Evolutionary conservation across 2,113 vertebrate genomes (phyloP), one percentile per base, ranked within the genome.

Genomic region (Peromyscus maniculatus): DNA sequence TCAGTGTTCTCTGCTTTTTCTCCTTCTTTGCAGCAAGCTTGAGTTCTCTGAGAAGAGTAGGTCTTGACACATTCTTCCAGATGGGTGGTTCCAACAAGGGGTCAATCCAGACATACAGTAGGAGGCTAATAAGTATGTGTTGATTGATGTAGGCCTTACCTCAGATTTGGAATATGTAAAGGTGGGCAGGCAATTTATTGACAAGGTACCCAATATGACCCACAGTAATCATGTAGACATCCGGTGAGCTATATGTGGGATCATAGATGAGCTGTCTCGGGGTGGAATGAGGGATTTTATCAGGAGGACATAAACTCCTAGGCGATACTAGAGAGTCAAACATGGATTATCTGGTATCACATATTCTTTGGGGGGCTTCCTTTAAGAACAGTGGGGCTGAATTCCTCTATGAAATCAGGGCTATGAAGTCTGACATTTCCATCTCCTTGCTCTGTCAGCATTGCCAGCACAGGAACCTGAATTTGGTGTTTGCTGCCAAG

Each of bases 101-200:
- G 62, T 12, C 3, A n/a, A 55, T 16, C 31, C 31, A 92, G 74
- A 74, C 52, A 75, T 10, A 83, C 1, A 64, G 21, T 39, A 52
- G 16, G 55, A 31, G 24, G 22, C 7, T 93, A 33, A 89, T 77
- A 71, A 33, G 26, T 74, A 91, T 22, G 19, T 94, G 28, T 31
- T 55, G 36, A 2, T 10, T 86, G 89, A n/a, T 26, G 69, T 43
- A 77, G 62, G 78, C 36, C 24, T 57, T 59, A 2, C 24, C 39
- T 94, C 62, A 59, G 75, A 17, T 86, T 82, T 89, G n/a, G 49
- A 39, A 82, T 62, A 95, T 71, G 11, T 79, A 75, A 83, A 36
- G 52, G 6, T 21, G 4, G 28, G 7, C 22, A 57, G 52, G 46
- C 19, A 67, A 26, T 21, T 59, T 36, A 26, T 89, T 91, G 74